Percentiles rank a stretch among this genome's conserved stretches.
Evolutionary conservation across 2,113 vertebrate species (phyloP).

Genomic region (Pterocles burchelli): DNA sequence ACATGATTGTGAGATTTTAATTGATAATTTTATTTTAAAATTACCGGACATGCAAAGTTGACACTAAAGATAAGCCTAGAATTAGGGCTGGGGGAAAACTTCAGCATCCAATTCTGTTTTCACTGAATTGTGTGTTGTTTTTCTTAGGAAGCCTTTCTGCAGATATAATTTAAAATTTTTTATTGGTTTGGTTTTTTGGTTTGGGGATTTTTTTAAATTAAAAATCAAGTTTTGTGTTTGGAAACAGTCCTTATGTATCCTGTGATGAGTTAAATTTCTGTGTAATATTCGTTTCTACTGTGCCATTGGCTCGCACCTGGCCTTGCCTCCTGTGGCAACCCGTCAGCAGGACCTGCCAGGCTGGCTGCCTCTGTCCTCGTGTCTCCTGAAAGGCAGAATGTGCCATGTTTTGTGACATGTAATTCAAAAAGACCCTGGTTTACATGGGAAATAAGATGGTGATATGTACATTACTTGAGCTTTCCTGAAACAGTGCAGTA

Average conservation of each 20-base stretch:
- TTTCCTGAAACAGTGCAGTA: neutral
- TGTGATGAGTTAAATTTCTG: neutral
- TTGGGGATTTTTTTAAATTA: neutral
- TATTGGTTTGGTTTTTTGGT: neutral
- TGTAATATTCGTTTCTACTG: neutral
- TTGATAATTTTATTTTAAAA: neutral
- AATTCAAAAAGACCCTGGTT: neutral
- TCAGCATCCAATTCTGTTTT: neutral
- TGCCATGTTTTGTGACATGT: neutral
- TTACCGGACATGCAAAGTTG: neutral
- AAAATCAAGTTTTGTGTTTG: neutral
- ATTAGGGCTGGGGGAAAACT: neutral
- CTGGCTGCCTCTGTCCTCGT: neutral
- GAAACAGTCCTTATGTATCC: neutral
- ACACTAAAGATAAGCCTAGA: neutral
- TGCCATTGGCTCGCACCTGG: neutral
- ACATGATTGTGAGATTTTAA: neutral
- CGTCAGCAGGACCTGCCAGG: neutral
- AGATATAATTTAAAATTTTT: neutral
- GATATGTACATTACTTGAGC: neutral
- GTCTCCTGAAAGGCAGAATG: neutral
- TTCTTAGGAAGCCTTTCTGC: neutral
- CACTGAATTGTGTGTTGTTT: neutral
- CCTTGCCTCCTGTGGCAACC: neutral
- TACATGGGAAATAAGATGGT: neutral